Evolutionary conservation across 92 coral and sea anemone genomes (phyloP).

Genomic region (Paramuricea clavata): DNA sequence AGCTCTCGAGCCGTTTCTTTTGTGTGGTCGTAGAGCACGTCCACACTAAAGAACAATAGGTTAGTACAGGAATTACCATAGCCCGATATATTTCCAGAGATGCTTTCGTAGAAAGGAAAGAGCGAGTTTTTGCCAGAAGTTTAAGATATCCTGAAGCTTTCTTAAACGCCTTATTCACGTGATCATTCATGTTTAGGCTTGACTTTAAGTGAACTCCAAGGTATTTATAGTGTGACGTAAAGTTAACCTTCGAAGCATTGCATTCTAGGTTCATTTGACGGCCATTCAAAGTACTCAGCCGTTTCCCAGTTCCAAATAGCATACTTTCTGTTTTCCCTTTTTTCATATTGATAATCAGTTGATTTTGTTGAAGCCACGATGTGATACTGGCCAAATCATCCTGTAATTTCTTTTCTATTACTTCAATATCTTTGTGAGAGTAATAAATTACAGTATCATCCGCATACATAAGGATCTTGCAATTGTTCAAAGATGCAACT

Average conservation of each 20-base stretch:
- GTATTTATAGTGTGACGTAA: constrained; percentile 48
- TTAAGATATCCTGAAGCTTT: constrained; percentile 25
- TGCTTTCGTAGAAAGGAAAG: constrained; percentile 10
- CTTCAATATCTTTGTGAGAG: constrained; percentile 2
- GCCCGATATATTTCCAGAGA: constrained; percentile 8
- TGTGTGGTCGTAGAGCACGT: constrained; percentile 1
- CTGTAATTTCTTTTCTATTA: constrained; percentile 11
- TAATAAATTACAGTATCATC: constrained; percentile 31
- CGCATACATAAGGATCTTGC: constrained; percentile 30
- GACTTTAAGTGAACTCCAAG: constrained; percentile 45
- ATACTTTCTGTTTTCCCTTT: constrained; percentile 54
- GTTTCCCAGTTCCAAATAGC: constrained; percentile 51
- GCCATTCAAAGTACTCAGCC: constrained; percentile 24
- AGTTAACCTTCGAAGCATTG: constrained; percentile 27
- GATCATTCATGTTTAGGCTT: constrained; percentile 31
- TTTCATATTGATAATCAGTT: constrained; percentile 48
- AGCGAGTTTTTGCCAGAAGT: constrained; percentile 19
- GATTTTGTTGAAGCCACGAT: constrained; percentile 48
- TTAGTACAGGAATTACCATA: constrained; percentile 8
- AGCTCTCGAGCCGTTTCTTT: background rate
- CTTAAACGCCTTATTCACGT: constrained; percentile 39
- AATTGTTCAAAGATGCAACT: background rate
- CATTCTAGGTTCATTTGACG: constrained; percentile 29
- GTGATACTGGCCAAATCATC: constrained; percentile 8
- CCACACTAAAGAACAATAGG: constrained; percentile 8